These are phyloP conservation scores for Cheirogaleus medius DNA, from an alignment of 2,113 vertebrate genomes.

Conservation along the genomic window DNA sequence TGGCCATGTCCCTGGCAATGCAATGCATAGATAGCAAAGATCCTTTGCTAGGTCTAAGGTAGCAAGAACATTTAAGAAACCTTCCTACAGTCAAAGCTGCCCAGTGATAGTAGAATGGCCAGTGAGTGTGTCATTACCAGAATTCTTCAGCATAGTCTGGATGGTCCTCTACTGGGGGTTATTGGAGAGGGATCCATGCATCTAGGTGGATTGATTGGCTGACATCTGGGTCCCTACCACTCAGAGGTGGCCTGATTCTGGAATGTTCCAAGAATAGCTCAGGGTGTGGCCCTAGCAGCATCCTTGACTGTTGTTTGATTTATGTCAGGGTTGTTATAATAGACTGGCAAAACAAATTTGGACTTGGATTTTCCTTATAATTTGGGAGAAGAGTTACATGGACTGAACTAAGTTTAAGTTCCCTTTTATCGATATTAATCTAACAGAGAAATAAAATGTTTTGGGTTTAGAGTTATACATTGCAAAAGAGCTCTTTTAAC, in stretches of 20 bases:
- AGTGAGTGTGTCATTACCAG: not conserved
- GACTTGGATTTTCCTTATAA: not conserved
- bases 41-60: not conserved
- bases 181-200: not conserved
- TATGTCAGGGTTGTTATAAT: not conserved
- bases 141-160: not conserved
- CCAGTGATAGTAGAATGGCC: not conserved
- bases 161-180: not conserved
- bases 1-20: not conserved
- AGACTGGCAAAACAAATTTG: not conserved
- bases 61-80: not conserved
- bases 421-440: not conserved
- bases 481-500: not conserved
- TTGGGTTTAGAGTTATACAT: not conserved
- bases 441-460: constrained; percentile 29
- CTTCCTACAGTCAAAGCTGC: not conserved
- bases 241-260: not conserved
- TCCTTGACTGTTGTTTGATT: not conserved
- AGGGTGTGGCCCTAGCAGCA: not conserved
- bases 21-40: not conserved
- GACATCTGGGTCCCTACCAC: not conserved
- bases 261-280: not conserved
- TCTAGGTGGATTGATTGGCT: not conserved
- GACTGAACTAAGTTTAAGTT: not conserved
- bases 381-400: not conserved